These are phyloP conservation scores for Cygnus buccinator DNA, from an alignment of 2,113 vertebrate genomes.

Conservation along the genomic window DNA sequence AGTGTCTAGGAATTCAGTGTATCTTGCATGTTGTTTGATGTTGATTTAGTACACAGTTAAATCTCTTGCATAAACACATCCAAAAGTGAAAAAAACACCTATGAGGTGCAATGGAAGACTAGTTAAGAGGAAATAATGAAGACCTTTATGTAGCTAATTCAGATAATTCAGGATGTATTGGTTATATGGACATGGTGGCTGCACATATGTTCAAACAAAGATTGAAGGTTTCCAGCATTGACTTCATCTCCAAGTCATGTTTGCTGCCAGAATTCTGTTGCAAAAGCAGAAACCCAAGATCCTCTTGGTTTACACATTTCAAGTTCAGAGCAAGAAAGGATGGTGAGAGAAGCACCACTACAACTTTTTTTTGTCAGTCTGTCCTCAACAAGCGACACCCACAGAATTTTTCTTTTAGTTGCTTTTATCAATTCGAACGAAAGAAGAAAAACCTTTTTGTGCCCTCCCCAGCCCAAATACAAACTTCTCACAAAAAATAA, in stretches of 20 bases:
- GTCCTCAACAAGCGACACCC: neutral
- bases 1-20: neutral
- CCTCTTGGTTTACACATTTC: neutral
- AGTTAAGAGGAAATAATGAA: slow-evolving; percentile 5
- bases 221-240: neutral
- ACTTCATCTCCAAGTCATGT: neutral
- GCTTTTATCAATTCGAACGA: neutral
- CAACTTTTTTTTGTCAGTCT: neutral
- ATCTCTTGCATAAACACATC: neutral
- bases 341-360: neutral
- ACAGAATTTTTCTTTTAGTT: neutral
- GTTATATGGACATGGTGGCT: neutral
- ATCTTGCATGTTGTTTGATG: rapidly evolving
- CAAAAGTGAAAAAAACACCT: neutral
- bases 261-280: neutral
- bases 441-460: neutral
- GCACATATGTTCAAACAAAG: neutral
- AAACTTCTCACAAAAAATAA: neutral
- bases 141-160: neutral
- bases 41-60: neutral
- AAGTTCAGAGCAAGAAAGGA: neutral
- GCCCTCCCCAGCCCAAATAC: neutral
- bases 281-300: neutral
- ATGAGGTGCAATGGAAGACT: neutral
- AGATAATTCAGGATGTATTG: neutral